These are phyloP conservation scores for Microcebus griseorufus DNA, from an alignment of 2,113 vertebrate genomes.

Conservation along the genomic window DNA sequence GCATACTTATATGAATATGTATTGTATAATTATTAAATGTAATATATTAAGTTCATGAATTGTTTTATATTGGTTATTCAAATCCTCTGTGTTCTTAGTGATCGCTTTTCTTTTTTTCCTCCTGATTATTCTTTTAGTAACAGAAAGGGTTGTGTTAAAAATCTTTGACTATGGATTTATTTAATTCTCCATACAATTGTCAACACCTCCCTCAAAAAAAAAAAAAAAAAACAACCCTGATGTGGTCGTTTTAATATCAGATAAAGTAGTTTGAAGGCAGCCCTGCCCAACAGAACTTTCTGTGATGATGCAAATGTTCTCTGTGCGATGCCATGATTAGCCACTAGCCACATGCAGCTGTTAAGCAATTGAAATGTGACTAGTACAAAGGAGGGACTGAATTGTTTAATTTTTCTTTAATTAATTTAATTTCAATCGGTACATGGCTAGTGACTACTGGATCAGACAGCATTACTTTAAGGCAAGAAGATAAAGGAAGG, in stretches of 20 bases:
- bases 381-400: neutral
- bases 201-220: neutral
- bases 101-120: neutral
- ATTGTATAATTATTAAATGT: neutral
- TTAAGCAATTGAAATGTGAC: neutral
- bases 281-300: neutral
- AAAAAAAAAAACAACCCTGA: neutral
- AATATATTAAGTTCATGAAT: neutral
- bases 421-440: conserved; percentile 26
- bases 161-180: neutral
- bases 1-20: neutral
- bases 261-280: neutral
- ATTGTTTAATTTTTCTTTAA: neutral
- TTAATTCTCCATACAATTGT: neutral
- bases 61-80: neutral
- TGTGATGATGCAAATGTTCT: neutral
- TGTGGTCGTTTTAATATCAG: neutral
- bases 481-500: neutral
- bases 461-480: neutral
- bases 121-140: neutral
- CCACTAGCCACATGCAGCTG: neutral
- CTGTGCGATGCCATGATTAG: neutral
- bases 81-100: neutral
- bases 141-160: neutral
- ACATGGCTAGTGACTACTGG: neutral